Evolutionary conservation across 2,888 invertebrate genomes (phyloP).

Genomic region (Ochropleura leucogaster): DNA sequence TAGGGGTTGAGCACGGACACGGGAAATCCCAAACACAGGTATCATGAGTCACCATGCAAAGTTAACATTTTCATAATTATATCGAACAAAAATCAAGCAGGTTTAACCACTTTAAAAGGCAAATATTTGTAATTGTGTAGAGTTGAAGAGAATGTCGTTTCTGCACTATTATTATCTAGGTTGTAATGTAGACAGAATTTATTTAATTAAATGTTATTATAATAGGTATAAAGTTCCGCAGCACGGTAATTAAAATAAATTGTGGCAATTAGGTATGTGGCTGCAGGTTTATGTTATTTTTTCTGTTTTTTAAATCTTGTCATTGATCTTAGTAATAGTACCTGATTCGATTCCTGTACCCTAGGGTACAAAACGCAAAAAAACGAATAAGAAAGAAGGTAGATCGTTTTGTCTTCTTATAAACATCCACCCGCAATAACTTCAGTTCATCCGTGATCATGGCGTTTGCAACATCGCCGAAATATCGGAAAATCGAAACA

Average conservation of each 20-base stretch:
- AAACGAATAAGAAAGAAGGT: too few species aligned
- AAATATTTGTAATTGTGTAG: not conserved
- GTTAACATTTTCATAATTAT: not conserved
- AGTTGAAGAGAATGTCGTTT: constrained; percentile 20
- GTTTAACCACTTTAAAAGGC: constrained; percentile 12
- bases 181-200: constrained; percentile 24
- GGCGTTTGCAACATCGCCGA: too few species aligned
- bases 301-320: not conserved
- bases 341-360: too few species aligned
- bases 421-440: too few species aligned
- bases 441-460: too few species aligned
- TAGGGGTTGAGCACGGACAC: constrained; percentile 3
- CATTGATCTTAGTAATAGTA: not conserved
- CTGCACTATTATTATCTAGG: constrained; percentile 21
- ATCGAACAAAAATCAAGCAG: not conserved
- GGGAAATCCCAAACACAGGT: constrained; percentile 34
- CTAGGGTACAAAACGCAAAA: too few species aligned
- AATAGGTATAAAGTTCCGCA: constrained; percentile 6
- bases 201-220: constrained; percentile 24
- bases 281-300: not conserved
- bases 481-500: too few species aligned
- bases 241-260: constrained; percentile 31
- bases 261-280: constrained; percentile 3
- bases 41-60: constrained; percentile 35
- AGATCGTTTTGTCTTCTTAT: too few species aligned